A percentile compares a stretch with the other conserved stretches of the same genome.
Evolutionary conservation across 2,797 vertebrate species (phyloP).

Genomic region (Emydoidea blandingii): DNA sequence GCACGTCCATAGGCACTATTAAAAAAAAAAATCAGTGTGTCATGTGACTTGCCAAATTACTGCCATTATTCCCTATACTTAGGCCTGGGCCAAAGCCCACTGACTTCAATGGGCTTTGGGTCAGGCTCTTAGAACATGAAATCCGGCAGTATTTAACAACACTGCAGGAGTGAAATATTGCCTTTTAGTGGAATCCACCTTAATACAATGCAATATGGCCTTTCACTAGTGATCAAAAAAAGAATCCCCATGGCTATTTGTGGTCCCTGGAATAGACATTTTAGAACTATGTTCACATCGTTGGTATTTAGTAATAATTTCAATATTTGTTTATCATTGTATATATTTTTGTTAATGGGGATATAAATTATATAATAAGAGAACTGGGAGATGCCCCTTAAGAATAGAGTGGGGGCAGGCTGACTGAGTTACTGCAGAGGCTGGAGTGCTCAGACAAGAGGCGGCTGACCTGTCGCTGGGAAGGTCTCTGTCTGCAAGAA

Average conservation of each 20-base stretch:
- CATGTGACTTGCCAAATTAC: background rate
- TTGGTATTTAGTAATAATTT: too few relatives aligned
- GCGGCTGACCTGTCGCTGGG: background rate
- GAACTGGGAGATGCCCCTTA: too few relatives aligned
- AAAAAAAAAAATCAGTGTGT: background rate
- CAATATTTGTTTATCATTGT: background rate
- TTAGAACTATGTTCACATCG: too few relatives aligned
- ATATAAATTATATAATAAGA: too few relatives aligned
- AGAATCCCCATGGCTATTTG: background rate
- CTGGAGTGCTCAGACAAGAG: too few relatives aligned
- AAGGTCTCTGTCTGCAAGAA: too few relatives aligned
- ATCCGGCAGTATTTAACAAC: constrained; percentile 1
- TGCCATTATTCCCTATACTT: background rate
- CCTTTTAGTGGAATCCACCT: background rate
- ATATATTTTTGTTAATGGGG: too few relatives aligned
- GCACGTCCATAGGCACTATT: background rate
- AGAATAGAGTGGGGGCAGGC: too few relatives aligned
- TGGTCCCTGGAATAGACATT: too few relatives aligned
- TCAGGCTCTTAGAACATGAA: background rate
- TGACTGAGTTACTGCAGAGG: too few relatives aligned
- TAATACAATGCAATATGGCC: background rate
- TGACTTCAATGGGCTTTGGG: background rate
- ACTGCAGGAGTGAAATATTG: background rate
- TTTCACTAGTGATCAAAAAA: background rate
- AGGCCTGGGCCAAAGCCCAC: background rate